phyloP scores from a whole-genome alignment of 2,888 invertebrate species.

The Melinaea menophilus region DNA sequence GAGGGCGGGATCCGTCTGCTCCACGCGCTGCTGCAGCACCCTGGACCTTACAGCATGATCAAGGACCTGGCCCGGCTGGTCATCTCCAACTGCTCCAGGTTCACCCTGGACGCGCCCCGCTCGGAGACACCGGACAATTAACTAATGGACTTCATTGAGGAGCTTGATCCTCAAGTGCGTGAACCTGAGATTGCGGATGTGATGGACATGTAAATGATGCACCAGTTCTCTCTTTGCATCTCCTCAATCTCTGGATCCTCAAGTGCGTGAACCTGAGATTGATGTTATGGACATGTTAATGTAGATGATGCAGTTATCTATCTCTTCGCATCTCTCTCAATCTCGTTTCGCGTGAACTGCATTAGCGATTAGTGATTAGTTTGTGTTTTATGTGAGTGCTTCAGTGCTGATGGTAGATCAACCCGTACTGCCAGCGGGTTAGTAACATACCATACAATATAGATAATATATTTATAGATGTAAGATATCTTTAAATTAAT shows the following conservation, averaged over 20 bases:
- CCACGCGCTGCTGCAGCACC: constrained; percentile 79
- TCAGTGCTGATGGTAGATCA: too few relatives aligned
- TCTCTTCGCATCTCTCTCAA: too few relatives aligned
- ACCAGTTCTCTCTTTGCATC: too few relatives aligned
- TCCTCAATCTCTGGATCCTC: constrained; percentile 37
- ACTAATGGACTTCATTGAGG: constrained; percentile 59
- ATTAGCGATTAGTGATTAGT: too few relatives aligned
- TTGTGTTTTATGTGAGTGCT: too few relatives aligned
- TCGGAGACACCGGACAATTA: constrained; percentile 47
- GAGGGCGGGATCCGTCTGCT: constrained; percentile 91
- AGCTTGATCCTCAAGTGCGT: constrained; percentile 46
- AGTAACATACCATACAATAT: too few relatives aligned
- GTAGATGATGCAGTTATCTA: neutral
- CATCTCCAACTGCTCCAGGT: constrained; percentile 79
- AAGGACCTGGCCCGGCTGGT: constrained; percentile 84
- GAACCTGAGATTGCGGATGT: constrained; percentile 29
- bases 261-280: constrained; percentile 36
- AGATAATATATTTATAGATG: too few relatives aligned
- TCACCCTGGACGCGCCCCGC: constrained; percentile 33
- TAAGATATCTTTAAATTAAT: too few relatives aligned
- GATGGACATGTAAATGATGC: neutral
- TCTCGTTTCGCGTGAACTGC: too few relatives aligned
- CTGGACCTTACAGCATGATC: constrained; percentile 80
- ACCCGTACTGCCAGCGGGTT: too few relatives aligned
- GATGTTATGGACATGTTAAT: neutral